Conservation (phyloP, 1,140 invertebrate genomes). For the Acromyrmex echinatior region DNA sequence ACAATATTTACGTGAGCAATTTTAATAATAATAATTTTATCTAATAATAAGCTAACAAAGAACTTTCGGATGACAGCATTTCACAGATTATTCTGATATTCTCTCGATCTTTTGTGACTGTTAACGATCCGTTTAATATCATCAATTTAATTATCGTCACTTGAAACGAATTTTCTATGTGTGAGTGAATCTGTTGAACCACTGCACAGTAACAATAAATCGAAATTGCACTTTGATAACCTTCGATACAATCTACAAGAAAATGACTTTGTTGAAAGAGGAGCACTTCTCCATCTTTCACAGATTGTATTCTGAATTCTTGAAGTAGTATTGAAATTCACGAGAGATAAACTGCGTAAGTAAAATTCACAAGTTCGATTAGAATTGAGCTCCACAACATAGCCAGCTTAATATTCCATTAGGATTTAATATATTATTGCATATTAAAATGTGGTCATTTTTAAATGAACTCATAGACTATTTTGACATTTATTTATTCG, state of each 20-base stretch:
- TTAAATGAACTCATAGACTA: neutral
- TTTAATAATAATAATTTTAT: neutral
- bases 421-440: neutral
- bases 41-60: neutral
- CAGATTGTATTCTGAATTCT: slow-evolving; percentile 20
- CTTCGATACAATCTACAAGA: slow-evolving; percentile 18
- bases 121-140: slow-evolving; percentile 18
- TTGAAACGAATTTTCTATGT: neutral
- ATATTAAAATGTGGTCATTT: neutral
- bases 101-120: neutral
- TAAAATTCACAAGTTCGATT: neutral
- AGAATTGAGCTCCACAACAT: neutral
- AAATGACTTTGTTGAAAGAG: neutral
- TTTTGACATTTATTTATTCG: neutral
- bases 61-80: neutral
- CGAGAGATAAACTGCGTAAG: neutral
- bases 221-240: slow-evolving; percentile 31
- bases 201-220: neutral
- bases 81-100: neutral
- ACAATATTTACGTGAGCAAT: neutral
- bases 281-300: neutral
- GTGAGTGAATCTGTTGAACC: neutral
- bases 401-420: neutral
- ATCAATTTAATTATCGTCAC: neutral
- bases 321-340: neutral